phyloP scores from a whole-genome alignment of 2,113 vertebrate genomes.

The Alligator mississippiensis region DNA sequence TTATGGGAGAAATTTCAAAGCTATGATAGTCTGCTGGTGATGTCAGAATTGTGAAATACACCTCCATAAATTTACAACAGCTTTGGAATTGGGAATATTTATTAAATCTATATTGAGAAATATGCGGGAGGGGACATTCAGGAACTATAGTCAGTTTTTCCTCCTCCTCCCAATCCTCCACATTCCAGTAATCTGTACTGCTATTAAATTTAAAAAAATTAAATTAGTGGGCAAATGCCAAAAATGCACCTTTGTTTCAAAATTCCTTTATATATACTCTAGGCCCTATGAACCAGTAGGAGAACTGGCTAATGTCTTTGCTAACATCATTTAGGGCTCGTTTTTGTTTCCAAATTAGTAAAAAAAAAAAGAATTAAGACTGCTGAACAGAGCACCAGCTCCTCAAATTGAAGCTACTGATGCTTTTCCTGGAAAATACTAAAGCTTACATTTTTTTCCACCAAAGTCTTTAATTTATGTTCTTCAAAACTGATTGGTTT shows the following conservation, averaged over 20 bases:
- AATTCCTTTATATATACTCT: neutral
- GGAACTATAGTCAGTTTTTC: neutral
- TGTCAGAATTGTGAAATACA: too few species aligned
- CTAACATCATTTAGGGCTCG: neutral
- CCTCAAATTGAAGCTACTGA: slow-evolving; percentile 43
- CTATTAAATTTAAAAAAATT: neutral
- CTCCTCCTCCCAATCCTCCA: neutral
- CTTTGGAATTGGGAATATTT: too few species aligned
- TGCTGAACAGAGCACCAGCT: slow-evolving; percentile 8
- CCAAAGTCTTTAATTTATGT: slow-evolving; percentile 38
- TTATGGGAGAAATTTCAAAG: too few species aligned
- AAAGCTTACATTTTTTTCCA: slow-evolving; percentile 41
- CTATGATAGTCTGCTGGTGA: too few species aligned
- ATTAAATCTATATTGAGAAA: too few species aligned
- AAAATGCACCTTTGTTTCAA: neutral
- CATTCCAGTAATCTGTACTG: neutral
- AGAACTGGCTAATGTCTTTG: neutral
- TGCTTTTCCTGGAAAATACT: slow-evolving; percentile 56
- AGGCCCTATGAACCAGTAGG: neutral
- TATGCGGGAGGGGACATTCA: neutral
- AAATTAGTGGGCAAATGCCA: neutral
- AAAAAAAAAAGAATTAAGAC: neutral
- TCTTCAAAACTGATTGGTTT: slow-evolving; percentile 52
- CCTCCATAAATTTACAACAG: too few species aligned
- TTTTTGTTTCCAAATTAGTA: neutral